A percentile compares a stretch with the other conserved stretches of the same genome.
Conservation (phyloP, 2,888 invertebrate species). For the Drymonia ruficornis region DNA sequence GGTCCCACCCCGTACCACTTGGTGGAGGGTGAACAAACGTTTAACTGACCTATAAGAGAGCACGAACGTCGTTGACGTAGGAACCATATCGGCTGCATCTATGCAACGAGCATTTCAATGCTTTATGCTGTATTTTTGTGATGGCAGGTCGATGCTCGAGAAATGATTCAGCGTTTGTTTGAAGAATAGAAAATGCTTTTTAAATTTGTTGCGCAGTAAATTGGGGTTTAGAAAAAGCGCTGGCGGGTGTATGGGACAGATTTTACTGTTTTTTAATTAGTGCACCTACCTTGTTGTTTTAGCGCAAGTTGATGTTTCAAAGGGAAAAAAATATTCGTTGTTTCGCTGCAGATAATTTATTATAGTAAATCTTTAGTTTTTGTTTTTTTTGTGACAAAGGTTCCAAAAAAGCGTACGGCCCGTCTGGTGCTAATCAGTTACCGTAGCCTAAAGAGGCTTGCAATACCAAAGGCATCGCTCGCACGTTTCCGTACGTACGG, state of each 20-base stretch:
- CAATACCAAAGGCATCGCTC: no score
- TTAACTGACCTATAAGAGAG: conserved; percentile 69
- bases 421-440: no score
- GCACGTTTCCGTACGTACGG: no score
- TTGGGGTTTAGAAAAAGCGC: background rate
- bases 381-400: no score
- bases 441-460: no score
- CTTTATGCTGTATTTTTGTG: conserved; percentile 57
- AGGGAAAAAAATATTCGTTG: background rate
- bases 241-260: background rate
- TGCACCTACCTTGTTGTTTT: background rate
- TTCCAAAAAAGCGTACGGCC: no score
- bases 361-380: no score
- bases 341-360: background rate
- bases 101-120: conserved; percentile 61
- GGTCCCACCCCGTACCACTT: conserved; percentile 62
- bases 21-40: conserved; percentile 64
- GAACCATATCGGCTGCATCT: conserved; percentile 52
- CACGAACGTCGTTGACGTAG: conserved; percentile 50
- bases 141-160: conserved; percentile 51
- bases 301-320: background rate
- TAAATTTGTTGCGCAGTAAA: background rate
- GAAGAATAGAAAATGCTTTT: conserved; percentile 24
- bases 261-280: conserved; percentile 8
- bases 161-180: conserved; percentile 38